Conservation (phyloP, 2,797 vertebrate species). For the Cossypha dichroa region DNA sequence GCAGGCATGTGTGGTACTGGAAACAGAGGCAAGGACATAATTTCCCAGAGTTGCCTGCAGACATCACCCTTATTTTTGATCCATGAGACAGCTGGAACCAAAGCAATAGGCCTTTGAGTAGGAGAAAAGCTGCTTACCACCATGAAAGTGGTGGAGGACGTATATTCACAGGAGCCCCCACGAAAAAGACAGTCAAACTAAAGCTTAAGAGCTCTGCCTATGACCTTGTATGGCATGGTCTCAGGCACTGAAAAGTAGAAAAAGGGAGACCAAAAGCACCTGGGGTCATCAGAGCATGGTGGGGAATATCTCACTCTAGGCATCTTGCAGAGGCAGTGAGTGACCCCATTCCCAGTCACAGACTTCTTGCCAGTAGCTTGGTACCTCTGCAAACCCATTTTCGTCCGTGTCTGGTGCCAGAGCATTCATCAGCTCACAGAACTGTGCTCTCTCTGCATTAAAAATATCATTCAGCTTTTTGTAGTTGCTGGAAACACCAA, state of each 20-base stretch:
- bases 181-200: background rate
- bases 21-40: background rate
- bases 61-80: background rate
- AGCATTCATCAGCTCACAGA: background rate
- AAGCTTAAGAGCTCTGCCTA: background rate
- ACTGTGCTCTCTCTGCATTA: background rate
- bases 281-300: background rate
- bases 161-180: background rate
- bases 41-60: background rate
- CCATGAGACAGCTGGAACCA: background rate
- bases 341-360: background rate
- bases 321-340: background rate
- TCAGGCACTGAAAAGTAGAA: background rate
- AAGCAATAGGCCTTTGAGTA: background rate
- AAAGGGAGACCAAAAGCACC: background rate
- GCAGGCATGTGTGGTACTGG: background rate
- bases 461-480: background rate
- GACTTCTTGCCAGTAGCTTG: background rate
- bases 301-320: background rate
- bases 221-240: background rate
- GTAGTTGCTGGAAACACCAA: background rate
- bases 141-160: fast-evolving
- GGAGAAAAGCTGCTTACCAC: background rate
- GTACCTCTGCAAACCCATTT: background rate
- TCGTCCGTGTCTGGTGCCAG: background rate